These are phyloP conservation scores for Conops quadrifasciatus DNA, from an alignment of 2,888 invertebrate genomes.

Conservation along the genomic window DNA sequence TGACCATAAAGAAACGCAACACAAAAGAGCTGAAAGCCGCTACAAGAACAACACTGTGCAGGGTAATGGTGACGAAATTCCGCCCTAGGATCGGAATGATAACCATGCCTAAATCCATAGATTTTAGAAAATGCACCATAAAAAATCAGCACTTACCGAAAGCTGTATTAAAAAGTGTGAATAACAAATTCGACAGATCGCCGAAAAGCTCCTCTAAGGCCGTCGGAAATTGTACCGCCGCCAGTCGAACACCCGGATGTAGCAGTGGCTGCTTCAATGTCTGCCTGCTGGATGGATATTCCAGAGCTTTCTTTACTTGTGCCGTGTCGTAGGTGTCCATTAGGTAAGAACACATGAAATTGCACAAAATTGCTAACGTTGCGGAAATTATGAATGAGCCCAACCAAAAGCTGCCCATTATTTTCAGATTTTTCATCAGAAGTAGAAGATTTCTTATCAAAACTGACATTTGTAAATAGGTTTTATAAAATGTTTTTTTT, in stretches of 20 bases:
- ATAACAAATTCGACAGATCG: background rate
- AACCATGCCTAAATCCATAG: background rate
- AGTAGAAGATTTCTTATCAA: too few species aligned
- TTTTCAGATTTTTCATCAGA: background rate
- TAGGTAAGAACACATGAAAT: slow-evolving; percentile 1
- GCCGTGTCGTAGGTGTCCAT: background rate
- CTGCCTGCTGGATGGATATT: background rate
- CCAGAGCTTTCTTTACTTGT: background rate
- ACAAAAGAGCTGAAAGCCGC: background rate
- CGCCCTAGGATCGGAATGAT: background rate
- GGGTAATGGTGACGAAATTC: slow-evolving; percentile 6
- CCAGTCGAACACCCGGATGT: background rate
- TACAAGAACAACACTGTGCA: slow-evolving; percentile 4
- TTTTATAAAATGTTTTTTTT: too few species aligned
- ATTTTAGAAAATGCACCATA: background rate
- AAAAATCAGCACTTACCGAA: background rate
- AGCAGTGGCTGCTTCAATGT: background rate
- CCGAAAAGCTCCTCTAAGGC: background rate
- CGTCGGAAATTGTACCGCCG: background rate
- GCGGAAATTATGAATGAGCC: background rate
- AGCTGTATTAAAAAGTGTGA: slow-evolving; percentile 2
- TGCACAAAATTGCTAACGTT: background rate
- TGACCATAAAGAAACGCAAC: background rate
- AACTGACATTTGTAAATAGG: too few species aligned
- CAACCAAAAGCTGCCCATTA: background rate